A percentile compares a stretch with the other conserved stretches of the same genome.
Evolutionary conservation across 2,113 vertebrate genomes (phyloP).

Genomic region (Porphyrio hochstetteri): DNA sequence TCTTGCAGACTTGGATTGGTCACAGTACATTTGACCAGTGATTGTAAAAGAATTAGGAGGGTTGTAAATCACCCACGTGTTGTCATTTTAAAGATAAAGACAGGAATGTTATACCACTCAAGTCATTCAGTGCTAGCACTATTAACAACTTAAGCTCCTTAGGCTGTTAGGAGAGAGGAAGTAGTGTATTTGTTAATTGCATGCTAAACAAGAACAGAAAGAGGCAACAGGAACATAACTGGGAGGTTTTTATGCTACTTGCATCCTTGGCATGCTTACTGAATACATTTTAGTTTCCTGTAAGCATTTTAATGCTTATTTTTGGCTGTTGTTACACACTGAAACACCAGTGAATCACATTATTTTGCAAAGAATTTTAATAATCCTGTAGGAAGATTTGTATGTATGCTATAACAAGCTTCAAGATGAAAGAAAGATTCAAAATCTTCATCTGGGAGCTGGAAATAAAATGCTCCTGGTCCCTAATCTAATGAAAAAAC

Average conservation of each 20-base stretch:
- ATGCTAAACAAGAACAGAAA: slow-evolving; percentile 61
- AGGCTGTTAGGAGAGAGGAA: slow-evolving; percentile 71
- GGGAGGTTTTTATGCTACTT: slow-evolving; percentile 15
- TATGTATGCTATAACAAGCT: neutral
- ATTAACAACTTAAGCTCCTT: slow-evolving; percentile 56
- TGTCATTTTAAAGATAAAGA: slow-evolving; percentile 71
- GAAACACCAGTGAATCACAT: neutral
- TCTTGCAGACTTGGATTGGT: slow-evolving; percentile 26
- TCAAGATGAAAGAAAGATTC: neutral
- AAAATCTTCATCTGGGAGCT: neutral
- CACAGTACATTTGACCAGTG: slow-evolving; percentile 46
- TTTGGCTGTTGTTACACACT: neutral
- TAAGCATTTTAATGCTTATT: slow-evolving; percentile 34
- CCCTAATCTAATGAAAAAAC: neutral
- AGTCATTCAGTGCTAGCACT: slow-evolving; percentile 23
- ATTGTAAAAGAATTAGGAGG: slow-evolving; percentile 63
- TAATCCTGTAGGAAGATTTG: neutral
- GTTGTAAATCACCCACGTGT: slow-evolving; percentile 61
- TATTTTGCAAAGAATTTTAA: neutral
- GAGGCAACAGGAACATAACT: slow-evolving; percentile 37
- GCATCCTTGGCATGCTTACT: slow-evolving; percentile 40
- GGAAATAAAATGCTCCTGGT: neutral
- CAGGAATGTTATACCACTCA: slow-evolving; percentile 56
- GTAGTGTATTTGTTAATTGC: slow-evolving; percentile 74
- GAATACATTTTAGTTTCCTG: slow-evolving; percentile 58